Evolutionary conservation across 2,888 invertebrate genomes (phyloP), one percentile per base, ranked within the genome.

Genomic region (Chrysina gloriosa): DNA sequence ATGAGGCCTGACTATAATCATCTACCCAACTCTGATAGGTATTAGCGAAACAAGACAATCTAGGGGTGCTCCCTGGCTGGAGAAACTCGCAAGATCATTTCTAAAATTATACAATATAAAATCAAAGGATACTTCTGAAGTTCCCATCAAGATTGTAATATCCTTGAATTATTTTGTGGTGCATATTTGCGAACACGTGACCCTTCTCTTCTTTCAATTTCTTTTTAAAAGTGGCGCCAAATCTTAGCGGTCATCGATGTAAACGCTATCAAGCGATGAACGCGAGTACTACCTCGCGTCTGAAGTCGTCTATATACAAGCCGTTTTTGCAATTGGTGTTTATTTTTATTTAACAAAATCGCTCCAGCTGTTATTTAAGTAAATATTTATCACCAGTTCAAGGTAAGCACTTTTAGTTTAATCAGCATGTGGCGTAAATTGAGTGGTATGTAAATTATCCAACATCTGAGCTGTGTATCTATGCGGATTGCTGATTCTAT

Each of bases 401-500:
- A 63, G 67, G 67, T 67, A 67, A 63, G 67, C 52, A 63, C 52
- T 27, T 54, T 39, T 34, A 25, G 36, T 56, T 63, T 48, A 36
- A 29, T 39, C 31, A 50, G 45, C 34, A 63, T 52, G 63, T 63
- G 54, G 67, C 52, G 50, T 48, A 58, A 52, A 52, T 54, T 63
- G 42, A 47, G 52, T 39, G 63, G 52, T 52, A 63, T 42, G 67
- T 52, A 67, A 16, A 14, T 42, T 50, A 16, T 47, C 9, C 25
- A 45, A 9, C 31, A 14, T 19, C 11, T 68, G 69, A 68, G 67
- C 69, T 67, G 68, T 69, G 68, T 70, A 68, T 65, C 64, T 61
- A 69, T 70, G 66, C 70, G 65, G 71, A 68, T 70, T 72, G 63
- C 31, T 47, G n/a, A n/a, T n/a, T n/a, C n/a, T n/a, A 42, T 27